Conservation (phyloP, 2,797 vertebrate genomes). For the Cossypha polioptera region DNA sequence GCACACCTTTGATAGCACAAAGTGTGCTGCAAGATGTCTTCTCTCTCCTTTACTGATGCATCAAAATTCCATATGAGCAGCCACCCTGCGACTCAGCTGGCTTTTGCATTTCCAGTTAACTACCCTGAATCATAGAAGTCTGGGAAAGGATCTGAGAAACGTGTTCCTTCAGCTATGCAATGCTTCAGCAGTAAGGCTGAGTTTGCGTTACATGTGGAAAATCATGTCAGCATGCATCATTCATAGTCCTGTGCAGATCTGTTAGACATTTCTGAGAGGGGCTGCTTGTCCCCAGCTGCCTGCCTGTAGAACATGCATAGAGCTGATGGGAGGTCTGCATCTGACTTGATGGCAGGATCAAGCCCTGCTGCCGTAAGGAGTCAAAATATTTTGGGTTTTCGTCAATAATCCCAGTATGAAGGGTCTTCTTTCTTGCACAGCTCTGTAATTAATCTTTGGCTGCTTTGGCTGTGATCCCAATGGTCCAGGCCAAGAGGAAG, state of each 20-base stretch:
- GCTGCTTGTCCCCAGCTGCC: neutral
- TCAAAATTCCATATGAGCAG: slow-evolving; percentile 50
- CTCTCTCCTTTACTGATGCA: slow-evolving; percentile 17
- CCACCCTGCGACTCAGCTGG: neutral
- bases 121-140: slow-evolving; percentile 20
- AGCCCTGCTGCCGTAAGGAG: neutral
- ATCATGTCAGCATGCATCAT: neutral
- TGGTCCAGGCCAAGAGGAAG: neutral
- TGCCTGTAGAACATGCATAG: neutral
- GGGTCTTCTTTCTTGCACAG: neutral
- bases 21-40: neutral
- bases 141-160: slow-evolving; percentile 18
- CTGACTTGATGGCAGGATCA: neutral
- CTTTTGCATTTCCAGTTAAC: slow-evolving; percentile 47
- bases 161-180: neutral
- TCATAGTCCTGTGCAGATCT: neutral
- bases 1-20: slow-evolving; percentile 17
- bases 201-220: neutral
- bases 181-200: neutral
- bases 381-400: neutral
- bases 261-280: neutral
- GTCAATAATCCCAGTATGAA: neutral
- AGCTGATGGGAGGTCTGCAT: neutral
- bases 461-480: neutral
- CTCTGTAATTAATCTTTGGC: neutral